Evolutionary conservation across 1,140 invertebrate genomes (phyloP), one percentile per base, ranked within the genome.

Genomic region (Scaptodrosophila lebanonensis): DNA sequence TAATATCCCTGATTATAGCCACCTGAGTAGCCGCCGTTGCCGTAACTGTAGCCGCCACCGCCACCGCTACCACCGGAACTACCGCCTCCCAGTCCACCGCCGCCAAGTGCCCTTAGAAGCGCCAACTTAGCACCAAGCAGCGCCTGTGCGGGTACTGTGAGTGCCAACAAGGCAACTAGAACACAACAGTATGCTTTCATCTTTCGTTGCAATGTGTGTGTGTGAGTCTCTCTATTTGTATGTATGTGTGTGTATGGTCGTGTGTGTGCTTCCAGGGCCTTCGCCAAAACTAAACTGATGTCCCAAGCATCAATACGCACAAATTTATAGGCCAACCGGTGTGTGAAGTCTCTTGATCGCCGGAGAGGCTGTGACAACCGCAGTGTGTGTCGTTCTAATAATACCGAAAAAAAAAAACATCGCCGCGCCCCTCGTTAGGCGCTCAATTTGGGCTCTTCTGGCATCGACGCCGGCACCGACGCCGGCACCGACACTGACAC

Each of bases 221-320:
- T 38, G 3, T 45, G 0, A 18, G 0, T 30, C 30, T 27, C 12
- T 42, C 5, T 33, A 1, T 57, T 5, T 29, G 1, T 48, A 3
- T 15, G 1, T 56, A 15, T 12, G 12, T 54, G 30, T 43, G 11
- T 27, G 15, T 17, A 12, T 48, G 22, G 8, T 42, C 1, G 22
- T 45, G 27, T 52, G 62, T 17, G 22, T 76, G 66, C 66, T 71
- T 66, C 38, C 51, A 39, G 40, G 27, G 42, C 62, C 48, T 59
- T 57, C 44, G 65, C 44, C 75, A 59, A 73, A 76, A 82, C 75
- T 84, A 70, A 84, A 84, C 82, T 84, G 82, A 76, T 84, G 59
- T 59, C 51, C 49, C 66, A 59, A 38, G 57, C 44, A 50, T 16
- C 56, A 20, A 22, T 50, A 54, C 67, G 49, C 75, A 76, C 82